phyloP scores from a whole-genome alignment of 2,113 vertebrate species.

The Siphamia tubifer region DNA sequence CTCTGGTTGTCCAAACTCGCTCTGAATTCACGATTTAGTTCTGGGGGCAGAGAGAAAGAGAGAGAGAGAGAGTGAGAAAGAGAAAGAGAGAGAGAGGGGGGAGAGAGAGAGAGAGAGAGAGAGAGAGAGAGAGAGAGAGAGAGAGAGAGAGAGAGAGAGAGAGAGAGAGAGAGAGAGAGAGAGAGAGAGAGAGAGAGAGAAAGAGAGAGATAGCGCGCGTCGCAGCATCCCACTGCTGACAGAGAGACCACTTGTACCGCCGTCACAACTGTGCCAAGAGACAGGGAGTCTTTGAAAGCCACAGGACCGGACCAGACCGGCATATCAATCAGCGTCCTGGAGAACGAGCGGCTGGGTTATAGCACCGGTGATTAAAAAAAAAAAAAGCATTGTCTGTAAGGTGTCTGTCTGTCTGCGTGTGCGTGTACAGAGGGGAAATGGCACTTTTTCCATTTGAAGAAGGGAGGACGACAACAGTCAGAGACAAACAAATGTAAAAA shows the following conservation, averaged over 20 bases:
- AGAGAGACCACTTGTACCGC: slow-evolving; percentile 75
- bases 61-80: neutral
- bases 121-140: no score
- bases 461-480: slow-evolving; percentile 37
- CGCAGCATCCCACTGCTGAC: slow-evolving; percentile 63
- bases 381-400: slow-evolving; percentile 32
- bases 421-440: slow-evolving; percentile 19
- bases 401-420: neutral
- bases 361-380: slow-evolving; percentile 18
- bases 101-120: slow-evolving; percentile 11
- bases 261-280: slow-evolving; percentile 73
- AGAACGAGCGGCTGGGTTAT: slow-evolving; percentile 34
- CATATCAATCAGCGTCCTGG: slow-evolving; percentile 80
- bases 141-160: neutral
- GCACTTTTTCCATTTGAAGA: slow-evolving; percentile 41
- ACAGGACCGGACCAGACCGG: slow-evolving; percentile 71
- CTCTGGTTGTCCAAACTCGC: slow-evolving; percentile 17
- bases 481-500: slow-evolving; percentile 59
- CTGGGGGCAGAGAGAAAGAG: neutral
- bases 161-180: neutral
- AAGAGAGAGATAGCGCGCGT: slow-evolving; percentile 12
- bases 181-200: no score
- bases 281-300: slow-evolving; percentile 77
- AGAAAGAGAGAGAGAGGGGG: neutral
- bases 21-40: slow-evolving; percentile 36